These are phyloP conservation scores for Bostrychus sinensis DNA, from an alignment of 2,113 vertebrate genomes.

Conservation along the genomic window DNA sequence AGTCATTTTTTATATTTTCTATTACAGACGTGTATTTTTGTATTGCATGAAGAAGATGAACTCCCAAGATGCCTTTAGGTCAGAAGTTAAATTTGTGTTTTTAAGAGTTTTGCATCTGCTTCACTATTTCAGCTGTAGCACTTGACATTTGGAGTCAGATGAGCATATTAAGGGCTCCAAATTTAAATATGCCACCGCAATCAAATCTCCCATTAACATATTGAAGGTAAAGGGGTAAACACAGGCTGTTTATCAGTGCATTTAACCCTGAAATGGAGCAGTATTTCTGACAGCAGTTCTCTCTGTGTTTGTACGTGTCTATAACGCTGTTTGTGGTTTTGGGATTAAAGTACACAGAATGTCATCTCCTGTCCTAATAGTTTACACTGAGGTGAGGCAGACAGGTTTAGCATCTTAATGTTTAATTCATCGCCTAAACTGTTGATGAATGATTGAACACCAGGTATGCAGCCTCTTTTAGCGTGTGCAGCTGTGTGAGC, in stretches of 20 bases:
- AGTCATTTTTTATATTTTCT: background rate
- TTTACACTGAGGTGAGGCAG: constrained; percentile 30
- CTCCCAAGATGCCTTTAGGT: background rate
- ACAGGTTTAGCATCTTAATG: constrained; percentile 39
- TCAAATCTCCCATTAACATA: constrained; percentile 37
- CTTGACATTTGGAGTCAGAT: constrained; percentile 2
- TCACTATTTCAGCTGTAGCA: background rate
- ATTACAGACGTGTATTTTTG: background rate
- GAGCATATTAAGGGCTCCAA: constrained; percentile 2
- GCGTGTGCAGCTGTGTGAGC: background rate
- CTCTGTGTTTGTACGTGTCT: constrained; percentile 5
- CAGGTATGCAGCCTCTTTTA: constrained; percentile 5
- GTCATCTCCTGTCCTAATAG: constrained; percentile 39
- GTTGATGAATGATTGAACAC: constrained; percentile 26
- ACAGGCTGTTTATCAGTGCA: constrained; percentile 27
- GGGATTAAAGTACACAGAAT: constrained; percentile 22
- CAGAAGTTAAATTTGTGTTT: constrained; percentile 8
- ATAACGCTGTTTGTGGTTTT: constrained; percentile 26
- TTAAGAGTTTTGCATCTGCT: background rate
- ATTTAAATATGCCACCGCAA: constrained; percentile 20
- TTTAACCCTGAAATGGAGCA: constrained; percentile 24
- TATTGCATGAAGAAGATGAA: background rate
- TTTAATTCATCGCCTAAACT: constrained; percentile 54
- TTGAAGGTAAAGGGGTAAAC: constrained; percentile 26
- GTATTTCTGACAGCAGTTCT: constrained; percentile 31